Percentiles rank a stretch among this genome's conserved stretches.
phyloP scores from a whole-genome alignment of 2,797 vertebrate species.

The Meda fulgida region DNA sequence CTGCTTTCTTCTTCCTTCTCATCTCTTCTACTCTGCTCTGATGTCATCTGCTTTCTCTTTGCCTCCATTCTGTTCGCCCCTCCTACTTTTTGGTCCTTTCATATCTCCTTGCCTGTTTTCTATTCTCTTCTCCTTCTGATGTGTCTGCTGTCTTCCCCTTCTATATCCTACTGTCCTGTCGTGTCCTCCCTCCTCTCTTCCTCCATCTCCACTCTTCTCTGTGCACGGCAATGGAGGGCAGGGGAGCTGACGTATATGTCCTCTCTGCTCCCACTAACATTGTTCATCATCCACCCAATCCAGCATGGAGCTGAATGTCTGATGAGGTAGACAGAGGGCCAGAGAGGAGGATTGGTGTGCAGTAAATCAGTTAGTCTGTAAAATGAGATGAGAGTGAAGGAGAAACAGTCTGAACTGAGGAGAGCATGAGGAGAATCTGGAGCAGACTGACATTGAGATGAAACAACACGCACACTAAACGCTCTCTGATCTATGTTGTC shows the following conservation, averaged over 20 bases:
- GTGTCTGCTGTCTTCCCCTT: background rate
- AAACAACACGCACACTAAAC: conserved; percentile 29
- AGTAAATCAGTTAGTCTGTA: conserved; percentile 55
- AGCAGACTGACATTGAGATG: conserved; percentile 61
- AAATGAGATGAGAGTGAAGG: conserved; percentile 55
- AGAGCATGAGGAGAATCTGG: conserved; percentile 45
- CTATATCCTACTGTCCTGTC: conserved; percentile 3
- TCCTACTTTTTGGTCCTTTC: background rate
- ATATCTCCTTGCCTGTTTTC: conserved; percentile 5
- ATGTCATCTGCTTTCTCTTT: background rate
- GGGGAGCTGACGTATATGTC: conserved; percentile 31
- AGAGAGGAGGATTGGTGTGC: conserved; percentile 22
- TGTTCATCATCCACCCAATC: conserved; percentile 57
- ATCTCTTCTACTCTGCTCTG: background rate
- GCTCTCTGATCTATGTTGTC: conserved; percentile 34
- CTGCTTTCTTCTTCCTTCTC: background rate
- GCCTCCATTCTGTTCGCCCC: background rate
- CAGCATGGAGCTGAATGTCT: conserved; percentile 55
- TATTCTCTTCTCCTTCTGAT: conserved; percentile 10
- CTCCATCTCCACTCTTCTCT: conserved; percentile 17
- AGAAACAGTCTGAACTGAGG: conserved; percentile 45
- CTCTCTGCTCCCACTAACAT: conserved; percentile 39
- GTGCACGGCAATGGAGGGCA: background rate
- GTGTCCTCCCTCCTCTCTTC: conserved; percentile 10
- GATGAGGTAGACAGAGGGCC: conserved; percentile 40